Conservation (phyloP, 2,797 vertebrate species). For the Sebastes trivittatus region DNA sequence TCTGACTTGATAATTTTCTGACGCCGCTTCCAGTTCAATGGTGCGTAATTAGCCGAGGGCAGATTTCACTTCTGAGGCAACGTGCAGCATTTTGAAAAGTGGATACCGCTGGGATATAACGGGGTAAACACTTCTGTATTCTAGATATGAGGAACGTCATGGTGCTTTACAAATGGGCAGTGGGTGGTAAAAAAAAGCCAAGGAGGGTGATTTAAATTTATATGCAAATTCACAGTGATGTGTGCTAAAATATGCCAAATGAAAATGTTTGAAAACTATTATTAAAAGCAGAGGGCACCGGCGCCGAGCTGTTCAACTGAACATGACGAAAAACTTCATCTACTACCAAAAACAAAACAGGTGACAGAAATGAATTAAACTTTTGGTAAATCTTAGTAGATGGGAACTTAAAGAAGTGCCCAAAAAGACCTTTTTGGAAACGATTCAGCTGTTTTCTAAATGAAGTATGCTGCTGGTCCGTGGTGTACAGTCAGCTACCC, state of each 20-base stretch:
- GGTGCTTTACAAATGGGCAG: neutral
- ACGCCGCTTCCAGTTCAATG: slow-evolving; percentile 8
- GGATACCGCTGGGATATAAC: neutral
- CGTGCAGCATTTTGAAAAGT: neutral
- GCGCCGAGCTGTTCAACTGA: neutral
- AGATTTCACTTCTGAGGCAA: neutral
- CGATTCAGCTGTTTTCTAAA: neutral
- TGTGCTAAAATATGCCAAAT: neutral
- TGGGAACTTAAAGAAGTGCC: neutral
- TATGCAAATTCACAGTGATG: neutral
- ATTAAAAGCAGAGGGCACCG: neutral
- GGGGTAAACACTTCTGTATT: neutral
- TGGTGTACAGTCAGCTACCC: neutral
- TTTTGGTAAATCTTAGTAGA: neutral
- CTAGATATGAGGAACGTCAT: neutral
- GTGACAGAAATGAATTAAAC: neutral
- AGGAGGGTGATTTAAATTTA: neutral
- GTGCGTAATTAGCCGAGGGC: neutral
- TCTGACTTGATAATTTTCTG: slow-evolving; percentile 17
- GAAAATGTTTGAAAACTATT: neutral
- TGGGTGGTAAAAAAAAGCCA: too few relatives aligned
- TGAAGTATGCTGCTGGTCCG: neutral
- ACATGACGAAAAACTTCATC: neutral
- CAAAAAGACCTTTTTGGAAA: neutral
- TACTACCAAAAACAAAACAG: too few relatives aligned